phyloP scores from a whole-genome alignment of 2,888 invertebrate species.

The Macaria notata region DNA sequence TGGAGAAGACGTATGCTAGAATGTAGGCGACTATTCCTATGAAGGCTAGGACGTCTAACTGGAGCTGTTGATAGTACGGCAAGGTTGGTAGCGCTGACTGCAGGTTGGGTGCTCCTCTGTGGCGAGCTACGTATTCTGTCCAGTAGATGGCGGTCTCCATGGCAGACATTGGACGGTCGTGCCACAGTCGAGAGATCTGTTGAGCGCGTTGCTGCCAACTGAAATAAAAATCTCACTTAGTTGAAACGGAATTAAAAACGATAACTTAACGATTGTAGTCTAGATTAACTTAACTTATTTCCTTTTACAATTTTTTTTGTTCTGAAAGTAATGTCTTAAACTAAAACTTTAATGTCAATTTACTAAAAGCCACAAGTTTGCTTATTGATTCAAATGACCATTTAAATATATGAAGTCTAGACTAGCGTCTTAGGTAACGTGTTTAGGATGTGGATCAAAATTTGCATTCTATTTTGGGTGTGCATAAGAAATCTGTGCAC shows the following conservation, averaged over 20 bases:
- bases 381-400: too few species aligned
- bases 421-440: too few species aligned
- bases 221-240: constrained; percentile 35
- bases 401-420: too few species aligned
- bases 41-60: constrained; percentile 69
- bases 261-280: too few species aligned
- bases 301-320: background rate
- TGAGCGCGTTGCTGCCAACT: constrained; percentile 67
- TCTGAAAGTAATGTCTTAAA: background rate
- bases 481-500: too few species aligned
- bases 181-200: constrained; percentile 74
- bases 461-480: too few species aligned
- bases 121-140: constrained; percentile 80
- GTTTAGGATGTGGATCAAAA: too few species aligned
- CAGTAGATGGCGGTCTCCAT: constrained; percentile 82
- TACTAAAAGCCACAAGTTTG: too few species aligned
- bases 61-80: constrained; percentile 66
- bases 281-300: too few species aligned
- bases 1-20: constrained; percentile 54
- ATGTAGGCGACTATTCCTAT: constrained; percentile 61
- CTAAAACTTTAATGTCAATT: too few species aligned
- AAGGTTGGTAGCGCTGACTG: constrained; percentile 56
- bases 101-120: constrained; percentile 68
- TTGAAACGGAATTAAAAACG: too few species aligned
- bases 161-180: constrained; percentile 77